Evolutionary conservation across 2,797 vertebrate species (phyloP).

Genomic region (Sorex maritimensis): DNA sequence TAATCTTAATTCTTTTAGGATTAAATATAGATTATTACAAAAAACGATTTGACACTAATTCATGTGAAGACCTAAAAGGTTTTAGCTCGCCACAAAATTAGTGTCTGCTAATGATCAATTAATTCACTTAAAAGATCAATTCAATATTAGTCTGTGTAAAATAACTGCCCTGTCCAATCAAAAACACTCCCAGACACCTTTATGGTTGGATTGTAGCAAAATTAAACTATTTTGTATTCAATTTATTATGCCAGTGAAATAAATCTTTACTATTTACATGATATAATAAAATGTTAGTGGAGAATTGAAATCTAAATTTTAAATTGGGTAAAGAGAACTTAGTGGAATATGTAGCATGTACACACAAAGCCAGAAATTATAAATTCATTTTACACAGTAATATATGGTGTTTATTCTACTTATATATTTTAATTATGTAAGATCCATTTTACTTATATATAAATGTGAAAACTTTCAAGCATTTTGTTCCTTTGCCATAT

Average conservation of each 20-base stretch:
- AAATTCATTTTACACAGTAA: neutral
- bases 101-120: no score
- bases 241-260: neutral
- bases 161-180: no score
- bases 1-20: no score
- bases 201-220: no score
- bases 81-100: no score
- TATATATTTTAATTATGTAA: neutral
- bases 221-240: neutral
- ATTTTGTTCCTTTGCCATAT: neutral
- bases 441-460: neutral
- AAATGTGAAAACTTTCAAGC: constrained; percentile 1
- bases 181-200: no score
- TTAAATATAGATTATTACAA: no score
- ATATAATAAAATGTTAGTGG: neutral
- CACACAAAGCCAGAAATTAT: neutral
- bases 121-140: no score
- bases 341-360: neutral
- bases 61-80: no score
- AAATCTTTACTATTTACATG: neutral
- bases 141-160: no score
- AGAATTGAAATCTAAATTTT: neutral
- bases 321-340: neutral
- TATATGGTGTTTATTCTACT: neutral
- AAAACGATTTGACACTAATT: no score